Percentiles rank a stretch among this genome's conserved stretches.
These are phyloP conservation scores for Syngnathus acus DNA, from an alignment of 2,797 vertebrate genomes.

Conservation along the genomic window DNA sequence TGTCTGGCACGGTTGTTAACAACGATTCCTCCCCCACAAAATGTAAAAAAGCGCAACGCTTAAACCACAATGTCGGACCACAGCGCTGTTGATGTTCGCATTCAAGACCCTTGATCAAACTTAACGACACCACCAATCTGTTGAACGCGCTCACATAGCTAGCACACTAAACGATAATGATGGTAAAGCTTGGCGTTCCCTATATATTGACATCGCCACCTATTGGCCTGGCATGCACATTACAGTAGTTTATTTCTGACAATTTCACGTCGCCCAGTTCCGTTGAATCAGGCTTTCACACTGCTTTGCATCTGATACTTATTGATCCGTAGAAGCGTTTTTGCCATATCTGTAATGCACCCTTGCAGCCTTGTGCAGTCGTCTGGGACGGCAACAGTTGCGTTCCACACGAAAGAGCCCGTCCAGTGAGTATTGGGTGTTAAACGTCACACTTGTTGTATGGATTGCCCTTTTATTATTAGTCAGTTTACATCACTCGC, in stretches of 20 bases:
- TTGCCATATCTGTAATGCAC: too few species aligned
- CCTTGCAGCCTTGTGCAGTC: too few species aligned
- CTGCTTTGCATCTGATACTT: too few species aligned
- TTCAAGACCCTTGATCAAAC: too few species aligned
- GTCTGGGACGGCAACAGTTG: neutral
- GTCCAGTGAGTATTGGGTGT: constrained; percentile 1
- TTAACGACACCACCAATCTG: too few species aligned
- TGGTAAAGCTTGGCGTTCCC: neutral
- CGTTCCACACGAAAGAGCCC: neutral
- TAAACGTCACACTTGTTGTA: neutral
- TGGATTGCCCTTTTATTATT: neutral
- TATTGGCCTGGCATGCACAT: neutral
- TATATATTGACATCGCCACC: neutral
- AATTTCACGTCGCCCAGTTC: neutral
- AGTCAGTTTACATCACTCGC: neutral
- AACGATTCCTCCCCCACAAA: neutral
- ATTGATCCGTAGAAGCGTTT: too few species aligned
- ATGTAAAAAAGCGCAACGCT: too few species aligned
- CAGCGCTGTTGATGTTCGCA: too few species aligned
- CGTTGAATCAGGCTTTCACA: neutral
- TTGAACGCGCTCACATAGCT: neutral
- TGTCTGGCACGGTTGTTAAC: neutral
- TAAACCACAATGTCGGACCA: too few species aligned
- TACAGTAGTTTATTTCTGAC: neutral
- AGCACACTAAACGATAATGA: neutral